These are phyloP conservation scores for Caranx melampygus DNA, from an alignment of 2,113 vertebrate species.

Conservation along the genomic window DNA sequence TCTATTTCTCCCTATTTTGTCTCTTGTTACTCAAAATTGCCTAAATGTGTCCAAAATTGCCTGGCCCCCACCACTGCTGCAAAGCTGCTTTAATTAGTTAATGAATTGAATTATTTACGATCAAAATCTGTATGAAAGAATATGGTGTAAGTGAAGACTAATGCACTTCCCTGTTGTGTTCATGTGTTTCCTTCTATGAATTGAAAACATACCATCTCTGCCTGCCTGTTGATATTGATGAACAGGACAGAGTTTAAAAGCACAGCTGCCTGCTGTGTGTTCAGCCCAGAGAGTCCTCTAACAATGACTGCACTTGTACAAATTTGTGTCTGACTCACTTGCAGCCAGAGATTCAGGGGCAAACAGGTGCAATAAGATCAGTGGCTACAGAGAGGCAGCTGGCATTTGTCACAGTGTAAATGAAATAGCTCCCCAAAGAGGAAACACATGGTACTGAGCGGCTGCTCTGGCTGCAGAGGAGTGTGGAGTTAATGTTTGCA, in stretches of 20 bases:
- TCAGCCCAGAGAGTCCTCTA: neutral
- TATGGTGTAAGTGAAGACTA: neutral
- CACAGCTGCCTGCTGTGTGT: neutral
- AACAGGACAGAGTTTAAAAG: neutral
- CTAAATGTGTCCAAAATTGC: no score
- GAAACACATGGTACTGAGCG: constrained; percentile 22
- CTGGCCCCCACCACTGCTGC: no score
- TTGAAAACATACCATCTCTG: neutral
- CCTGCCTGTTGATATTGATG: neutral
- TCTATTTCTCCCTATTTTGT: no score
- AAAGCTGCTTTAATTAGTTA: no score
- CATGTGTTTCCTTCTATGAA: neutral
- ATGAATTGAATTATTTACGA: neutral
- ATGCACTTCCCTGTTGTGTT: neutral
- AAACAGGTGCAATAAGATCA: constrained; percentile 52
- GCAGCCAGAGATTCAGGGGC: constrained; percentile 12
- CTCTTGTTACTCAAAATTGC: no score
- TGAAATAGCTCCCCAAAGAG: constrained; percentile 39
- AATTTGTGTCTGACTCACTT: constrained; percentile 23
- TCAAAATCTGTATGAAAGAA: neutral
- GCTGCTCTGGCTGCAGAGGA: constrained; percentile 5
- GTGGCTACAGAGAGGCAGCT: constrained; percentile 43
- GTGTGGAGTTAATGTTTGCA: neutral
- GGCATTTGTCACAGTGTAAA: constrained; percentile 28
- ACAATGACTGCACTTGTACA: neutral